Evolutionary conservation across 2,797 vertebrate species (phyloP).

Genomic region (Triplophysa bombifrons): DNA sequence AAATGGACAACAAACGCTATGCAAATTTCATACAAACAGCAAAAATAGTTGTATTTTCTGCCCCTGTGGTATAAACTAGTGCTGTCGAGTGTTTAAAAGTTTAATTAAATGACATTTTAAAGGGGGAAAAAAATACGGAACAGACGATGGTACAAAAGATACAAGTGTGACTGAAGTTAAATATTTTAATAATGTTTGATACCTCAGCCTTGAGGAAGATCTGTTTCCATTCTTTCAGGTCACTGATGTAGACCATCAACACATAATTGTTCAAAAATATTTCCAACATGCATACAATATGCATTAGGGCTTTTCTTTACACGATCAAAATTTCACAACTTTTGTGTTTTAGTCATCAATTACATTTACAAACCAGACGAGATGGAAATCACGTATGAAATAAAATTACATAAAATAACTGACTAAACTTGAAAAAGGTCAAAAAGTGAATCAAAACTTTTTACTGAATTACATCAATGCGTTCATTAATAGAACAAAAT

Average conservation of each 20-base stretch:
- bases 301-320: not conserved
- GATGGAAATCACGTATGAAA: not conserved
- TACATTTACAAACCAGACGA: not conserved
- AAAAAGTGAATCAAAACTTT: not conserved
- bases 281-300: not conserved
- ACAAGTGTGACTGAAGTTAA: conserved; percentile 22
- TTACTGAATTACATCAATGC: not conserved
- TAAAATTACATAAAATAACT: not conserved
- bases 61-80: too few species aligned
- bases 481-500: not conserved
- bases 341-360: not conserved
- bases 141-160: conserved; percentile 17
- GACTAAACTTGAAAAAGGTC: not conserved
- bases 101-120: too few species aligned
- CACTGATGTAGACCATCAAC: not conserved
- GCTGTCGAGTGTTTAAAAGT: too few species aligned
- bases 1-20: too few species aligned
- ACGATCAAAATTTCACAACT: not conserved
- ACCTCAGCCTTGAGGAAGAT: conserved; percentile 15
- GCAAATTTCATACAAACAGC: too few species aligned
- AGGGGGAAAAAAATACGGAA: not conserved
- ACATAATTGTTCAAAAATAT: not conserved
- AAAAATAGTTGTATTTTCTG: too few species aligned
- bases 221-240: conserved; percentile 6
- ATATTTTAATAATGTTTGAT: conserved; percentile 37